Evolutionary conservation across 2,888 invertebrate species (phyloP).

Genomic region (Drepanosiphum platanoidis): DNA sequence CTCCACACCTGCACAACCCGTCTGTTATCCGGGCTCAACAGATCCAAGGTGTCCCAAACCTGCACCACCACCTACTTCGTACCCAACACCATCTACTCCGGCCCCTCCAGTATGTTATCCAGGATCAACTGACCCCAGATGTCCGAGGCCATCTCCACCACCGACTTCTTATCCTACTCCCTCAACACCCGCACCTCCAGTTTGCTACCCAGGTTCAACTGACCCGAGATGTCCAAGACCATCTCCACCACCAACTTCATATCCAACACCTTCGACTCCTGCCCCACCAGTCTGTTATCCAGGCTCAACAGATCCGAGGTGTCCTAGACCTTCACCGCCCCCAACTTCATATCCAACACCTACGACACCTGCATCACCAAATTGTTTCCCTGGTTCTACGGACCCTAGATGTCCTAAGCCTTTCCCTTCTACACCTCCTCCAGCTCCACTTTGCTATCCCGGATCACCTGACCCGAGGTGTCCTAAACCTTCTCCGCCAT

Average conservation of each 20-base stretch:
- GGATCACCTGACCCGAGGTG: conserved; percentile 67
- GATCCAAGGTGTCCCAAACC: conserved; percentile 66
- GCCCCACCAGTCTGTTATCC: conserved; percentile 66
- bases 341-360: conserved; percentile 64
- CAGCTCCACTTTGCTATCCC: conserved; percentile 66
- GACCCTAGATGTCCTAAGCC: conserved; percentile 67
- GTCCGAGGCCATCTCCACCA: conserved; percentile 64
- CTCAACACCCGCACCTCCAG: conserved; percentile 64
- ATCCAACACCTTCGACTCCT: conserved; percentile 64
- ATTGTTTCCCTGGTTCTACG: conserved; percentile 69
- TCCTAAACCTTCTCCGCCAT: conserved; percentile 61
- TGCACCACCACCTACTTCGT: conserved; percentile 44
- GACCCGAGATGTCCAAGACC: conserved; percentile 65
- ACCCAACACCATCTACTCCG: conserved; percentile 63
- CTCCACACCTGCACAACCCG: conserved; percentile 64
- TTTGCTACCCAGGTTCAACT: conserved; percentile 67
- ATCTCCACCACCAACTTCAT: conserved; percentile 63
- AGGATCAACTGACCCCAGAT: conserved; percentile 69
- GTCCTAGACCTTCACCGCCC: conserved; percentile 63
- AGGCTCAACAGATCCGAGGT: conserved; percentile 65
- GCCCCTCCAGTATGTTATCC: conserved; percentile 67
- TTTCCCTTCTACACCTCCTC: conserved; percentile 53
- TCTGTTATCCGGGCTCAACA: conserved; percentile 66
- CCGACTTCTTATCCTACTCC: conserved; percentile 63
- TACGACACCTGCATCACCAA: conserved; percentile 65